phyloP scores from a whole-genome alignment of 1,140 invertebrate genomes.

The Zaprionus gabonicus region DNA sequence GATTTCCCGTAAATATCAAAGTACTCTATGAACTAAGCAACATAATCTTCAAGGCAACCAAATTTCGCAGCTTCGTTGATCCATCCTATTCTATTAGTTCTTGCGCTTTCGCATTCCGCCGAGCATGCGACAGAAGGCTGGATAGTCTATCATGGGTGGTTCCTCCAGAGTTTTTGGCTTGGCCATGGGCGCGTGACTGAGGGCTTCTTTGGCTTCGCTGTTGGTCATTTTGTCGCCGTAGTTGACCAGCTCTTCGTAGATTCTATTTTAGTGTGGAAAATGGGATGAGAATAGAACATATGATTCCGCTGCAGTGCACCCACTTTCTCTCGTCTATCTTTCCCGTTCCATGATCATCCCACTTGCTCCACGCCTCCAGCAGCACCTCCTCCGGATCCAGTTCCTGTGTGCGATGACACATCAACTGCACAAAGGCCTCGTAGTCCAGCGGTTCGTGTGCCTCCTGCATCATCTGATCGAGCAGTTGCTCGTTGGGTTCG shows the following conservation, averaged over 20 bases:
- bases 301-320: constrained; percentile 20
- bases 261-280: constrained; percentile 74
- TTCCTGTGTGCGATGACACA: constrained; percentile 87
- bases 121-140: constrained; percentile 87
- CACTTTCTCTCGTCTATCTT: constrained; percentile 87
- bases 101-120: constrained; percentile 86
- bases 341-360: constrained; percentile 87
- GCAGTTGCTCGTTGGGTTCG: constrained; percentile 85
- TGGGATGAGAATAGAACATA: background rate
- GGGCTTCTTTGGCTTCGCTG: constrained; percentile 86
- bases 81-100: constrained; percentile 23
- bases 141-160: constrained; percentile 86
- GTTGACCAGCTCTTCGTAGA: constrained; percentile 87
- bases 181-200: constrained; percentile 87
- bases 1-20: constrained; percentile 1
- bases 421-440: constrained; percentile 87
- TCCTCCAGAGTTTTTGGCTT: constrained; percentile 85
- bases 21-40: background rate
- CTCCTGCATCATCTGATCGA: constrained; percentile 87
- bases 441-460: constrained; percentile 87
- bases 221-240: constrained; percentile 87
- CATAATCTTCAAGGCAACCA: background rate
- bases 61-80: background rate
- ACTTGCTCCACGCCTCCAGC: constrained; percentile 86
- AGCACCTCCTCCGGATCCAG: constrained; percentile 87